Percentiles rank a stretch among this genome's conserved stretches.
These are phyloP conservation scores for Neuroterus valhalla DNA, from an alignment of 1,140 invertebrate genomes.

Conservation along the genomic window DNA sequence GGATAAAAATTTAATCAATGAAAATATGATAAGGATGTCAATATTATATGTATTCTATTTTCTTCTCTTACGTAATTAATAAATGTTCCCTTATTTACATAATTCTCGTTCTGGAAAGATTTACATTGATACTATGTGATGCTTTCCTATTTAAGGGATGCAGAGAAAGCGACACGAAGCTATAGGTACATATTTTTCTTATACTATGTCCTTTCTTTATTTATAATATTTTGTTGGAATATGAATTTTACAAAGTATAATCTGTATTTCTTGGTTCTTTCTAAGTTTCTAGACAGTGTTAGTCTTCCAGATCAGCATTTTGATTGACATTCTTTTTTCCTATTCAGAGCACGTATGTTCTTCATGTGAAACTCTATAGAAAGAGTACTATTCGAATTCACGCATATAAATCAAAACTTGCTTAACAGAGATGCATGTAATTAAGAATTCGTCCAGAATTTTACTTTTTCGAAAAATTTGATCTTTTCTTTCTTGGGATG, in stretches of 20 bases:
- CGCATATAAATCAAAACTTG: too few species aligned
- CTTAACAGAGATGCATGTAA: too few species aligned
- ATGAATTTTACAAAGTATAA: background rate
- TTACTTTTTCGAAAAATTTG: too few species aligned
- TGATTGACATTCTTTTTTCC: background rate
- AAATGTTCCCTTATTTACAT: background rate
- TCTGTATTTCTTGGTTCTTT: background rate
- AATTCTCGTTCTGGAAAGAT: background rate
- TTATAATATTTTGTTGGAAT: background rate
- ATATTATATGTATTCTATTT: too few species aligned
- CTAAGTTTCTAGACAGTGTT: background rate
- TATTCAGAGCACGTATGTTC: too few species aligned
- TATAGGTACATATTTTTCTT: conserved; percentile 29
- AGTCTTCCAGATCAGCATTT: background rate
- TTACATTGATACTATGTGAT: background rate
- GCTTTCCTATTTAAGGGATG: conserved; percentile 30
- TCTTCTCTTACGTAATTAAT: too few species aligned
- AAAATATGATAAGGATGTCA: too few species aligned
- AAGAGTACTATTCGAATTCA: background rate
- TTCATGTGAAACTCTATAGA: background rate
- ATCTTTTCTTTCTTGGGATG: too few species aligned
- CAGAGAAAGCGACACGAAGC: conserved; percentile 27
- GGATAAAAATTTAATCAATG: too few species aligned
- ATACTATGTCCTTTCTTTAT: background rate
- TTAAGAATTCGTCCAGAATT: too few species aligned